phyloP scores from a whole-genome alignment of 2,797 vertebrate species.

The Synanceia verrucosa region DNA sequence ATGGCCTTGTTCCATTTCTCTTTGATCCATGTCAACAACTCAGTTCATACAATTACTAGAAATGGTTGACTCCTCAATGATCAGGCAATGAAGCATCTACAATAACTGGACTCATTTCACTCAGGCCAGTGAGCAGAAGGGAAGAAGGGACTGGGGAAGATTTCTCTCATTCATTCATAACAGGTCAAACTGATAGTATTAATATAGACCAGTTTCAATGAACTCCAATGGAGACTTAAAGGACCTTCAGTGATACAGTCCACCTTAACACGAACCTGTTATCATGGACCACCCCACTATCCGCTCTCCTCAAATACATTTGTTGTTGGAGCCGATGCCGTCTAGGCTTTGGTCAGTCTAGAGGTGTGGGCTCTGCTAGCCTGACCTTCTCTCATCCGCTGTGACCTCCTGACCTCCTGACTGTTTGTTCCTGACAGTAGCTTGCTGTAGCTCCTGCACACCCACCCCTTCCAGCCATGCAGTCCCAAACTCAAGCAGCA shows the following conservation, averaged over 20 bases:
- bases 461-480: neutral
- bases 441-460: neutral
- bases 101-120: conserved; percentile 11
- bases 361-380: conserved; percentile 60
- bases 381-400: conserved; percentile 36
- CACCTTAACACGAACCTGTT: neutral
- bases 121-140: conserved; percentile 16
- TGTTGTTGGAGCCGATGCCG: conserved; percentile 65
- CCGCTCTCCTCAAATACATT: conserved; percentile 17
- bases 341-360: conserved; percentile 49
- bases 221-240: neutral
- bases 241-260: neutral
- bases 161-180: neutral
- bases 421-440: conserved; percentile 36
- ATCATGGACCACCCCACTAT: conserved; percentile 41
- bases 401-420: conserved; percentile 53
- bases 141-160: neutral
- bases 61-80: neutral
- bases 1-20: neutral
- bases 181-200: neutral
- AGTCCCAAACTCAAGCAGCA: conserved; percentile 33
- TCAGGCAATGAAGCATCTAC: conserved; percentile 23
- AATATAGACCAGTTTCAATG: neutral
- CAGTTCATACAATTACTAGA: neutral
- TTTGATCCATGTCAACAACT: conserved; percentile 1